Percentiles rank a stretch among this genome's conserved stretches.
Evolutionary conservation across 2,888 invertebrate species (phyloP).

Genomic region (Sepioteuthis lessoniana): DNA sequence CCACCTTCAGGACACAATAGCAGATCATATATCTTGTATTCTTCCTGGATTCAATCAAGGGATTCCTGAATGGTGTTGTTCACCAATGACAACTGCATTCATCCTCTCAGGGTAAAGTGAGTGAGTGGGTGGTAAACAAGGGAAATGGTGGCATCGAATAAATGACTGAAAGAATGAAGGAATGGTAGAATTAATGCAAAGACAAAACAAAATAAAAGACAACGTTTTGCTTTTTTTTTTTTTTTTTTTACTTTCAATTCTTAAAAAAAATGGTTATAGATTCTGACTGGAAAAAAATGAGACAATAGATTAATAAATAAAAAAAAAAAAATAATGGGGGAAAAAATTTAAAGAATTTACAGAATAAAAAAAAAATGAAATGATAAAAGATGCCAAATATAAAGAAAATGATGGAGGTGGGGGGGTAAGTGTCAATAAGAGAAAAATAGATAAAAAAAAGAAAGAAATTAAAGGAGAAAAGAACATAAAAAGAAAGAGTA

Average conservation of each 20-base stretch:
- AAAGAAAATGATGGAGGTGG: neutral
- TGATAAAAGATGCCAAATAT: neutral
- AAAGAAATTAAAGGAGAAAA: neutral
- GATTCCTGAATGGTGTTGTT: slow-evolving; percentile 10
- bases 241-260: neutral
- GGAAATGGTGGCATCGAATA: neutral
- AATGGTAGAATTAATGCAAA: slow-evolving; percentile 14
- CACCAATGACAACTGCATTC: slow-evolving; percentile 33
- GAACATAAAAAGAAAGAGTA: neutral
- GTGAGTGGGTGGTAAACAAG: neutral
- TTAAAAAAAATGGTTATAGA: neutral
- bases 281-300: neutral
- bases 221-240: too few relatives aligned
- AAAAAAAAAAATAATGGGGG: neutral
- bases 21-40: slow-evolving; percentile 33
- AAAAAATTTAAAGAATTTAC: neutral
- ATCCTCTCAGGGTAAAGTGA: neutral
- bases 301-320: neutral
- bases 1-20: slow-evolving; percentile 33
- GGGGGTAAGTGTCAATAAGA: neutral
- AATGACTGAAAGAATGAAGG: neutral
- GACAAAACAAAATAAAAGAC: neutral
- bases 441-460: neutral
- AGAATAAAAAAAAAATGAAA: neutral
- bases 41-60: neutral